Evolutionary conservation across 2,113 vertebrate genomes (phyloP).

Genomic region (Centrocercus urophasianus): DNA sequence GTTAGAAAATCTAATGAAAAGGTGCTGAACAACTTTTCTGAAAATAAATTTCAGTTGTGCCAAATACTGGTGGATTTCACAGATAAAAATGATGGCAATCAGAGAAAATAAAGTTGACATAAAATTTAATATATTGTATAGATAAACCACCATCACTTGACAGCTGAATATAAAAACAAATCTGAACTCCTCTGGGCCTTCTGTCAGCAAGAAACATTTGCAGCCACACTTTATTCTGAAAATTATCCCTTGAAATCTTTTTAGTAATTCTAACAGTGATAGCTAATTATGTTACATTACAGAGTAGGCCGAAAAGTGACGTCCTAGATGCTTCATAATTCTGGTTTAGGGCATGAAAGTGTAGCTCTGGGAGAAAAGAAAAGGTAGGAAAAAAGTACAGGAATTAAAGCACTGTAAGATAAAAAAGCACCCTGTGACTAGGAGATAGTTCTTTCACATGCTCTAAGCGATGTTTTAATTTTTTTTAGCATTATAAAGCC

Average conservation of each 20-base stretch:
- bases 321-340: neutral
- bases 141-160: neutral
- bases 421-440: neutral
- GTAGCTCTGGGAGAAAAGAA: constrained; percentile 3
- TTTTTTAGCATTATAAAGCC: neutral
- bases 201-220: constrained; percentile 6
- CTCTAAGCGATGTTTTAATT: neutral
- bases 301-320: neutral
- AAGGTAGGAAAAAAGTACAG: neutral
- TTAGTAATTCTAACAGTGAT: constrained; percentile 40
- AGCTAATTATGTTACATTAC: constrained; percentile 37
- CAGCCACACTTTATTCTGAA: neutral
- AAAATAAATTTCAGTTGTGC: neutral
- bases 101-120: neutral
- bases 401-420: neutral
- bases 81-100: neutral
- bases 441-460: neutral
- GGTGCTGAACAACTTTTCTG: neutral
- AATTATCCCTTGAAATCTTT: constrained; percentile 23
- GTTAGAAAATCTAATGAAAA: neutral
- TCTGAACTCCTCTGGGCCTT: neutral
- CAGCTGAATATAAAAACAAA: constrained; percentile 31
- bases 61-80: neutral
- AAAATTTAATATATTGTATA: neutral
- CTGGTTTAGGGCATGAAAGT: constrained; percentile 35